Percentiles rank a stretch among this genome's conserved stretches.
These are phyloP conservation scores for Crotalus viridis DNA, from an alignment of 2,113 vertebrate species.

Conservation along the genomic window DNA sequence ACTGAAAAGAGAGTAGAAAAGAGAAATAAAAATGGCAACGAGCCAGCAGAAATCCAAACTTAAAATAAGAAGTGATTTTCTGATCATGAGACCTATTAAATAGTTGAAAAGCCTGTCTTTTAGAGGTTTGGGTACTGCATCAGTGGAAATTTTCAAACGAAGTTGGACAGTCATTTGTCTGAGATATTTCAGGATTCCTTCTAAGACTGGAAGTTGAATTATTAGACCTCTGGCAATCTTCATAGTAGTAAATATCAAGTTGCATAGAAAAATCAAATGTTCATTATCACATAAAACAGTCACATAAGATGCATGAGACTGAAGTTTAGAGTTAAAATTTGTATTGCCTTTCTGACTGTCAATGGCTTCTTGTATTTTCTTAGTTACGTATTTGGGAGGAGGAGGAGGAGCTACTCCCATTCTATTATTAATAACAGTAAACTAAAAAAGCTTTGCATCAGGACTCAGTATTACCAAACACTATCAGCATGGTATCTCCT, in stretches of 20 bases:
- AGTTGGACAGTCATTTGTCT: not conserved
- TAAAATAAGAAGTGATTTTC: not conserved
- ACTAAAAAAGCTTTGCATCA: not conserved
- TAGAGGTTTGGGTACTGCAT: not conserved
- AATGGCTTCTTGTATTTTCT: not conserved
- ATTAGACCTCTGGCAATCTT: not conserved
- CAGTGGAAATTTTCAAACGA: not conserved
- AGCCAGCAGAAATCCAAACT: not conserved
- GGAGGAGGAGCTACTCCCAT: not conserved
- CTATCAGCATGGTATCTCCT: not conserved
- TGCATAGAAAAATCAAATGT: not conserved
- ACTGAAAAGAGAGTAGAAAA: not conserved
- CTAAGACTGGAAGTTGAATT: not conserved
- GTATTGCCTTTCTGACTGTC: not conserved
- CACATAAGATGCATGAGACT: not conserved
- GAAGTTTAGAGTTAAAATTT: not conserved
- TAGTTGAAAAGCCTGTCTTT: not conserved
- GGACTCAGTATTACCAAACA: not conserved
- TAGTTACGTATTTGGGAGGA: not conserved
- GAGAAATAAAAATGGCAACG: not conserved
- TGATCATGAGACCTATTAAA: not conserved
- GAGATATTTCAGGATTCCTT: not conserved
- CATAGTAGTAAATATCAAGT: not conserved
- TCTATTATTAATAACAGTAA: not conserved
- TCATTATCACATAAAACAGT: not conserved